These are phyloP conservation scores for Brachionus manjavacas DNA, from an alignment of 1,140 invertebrate species.

Conservation along the genomic window DNA sequence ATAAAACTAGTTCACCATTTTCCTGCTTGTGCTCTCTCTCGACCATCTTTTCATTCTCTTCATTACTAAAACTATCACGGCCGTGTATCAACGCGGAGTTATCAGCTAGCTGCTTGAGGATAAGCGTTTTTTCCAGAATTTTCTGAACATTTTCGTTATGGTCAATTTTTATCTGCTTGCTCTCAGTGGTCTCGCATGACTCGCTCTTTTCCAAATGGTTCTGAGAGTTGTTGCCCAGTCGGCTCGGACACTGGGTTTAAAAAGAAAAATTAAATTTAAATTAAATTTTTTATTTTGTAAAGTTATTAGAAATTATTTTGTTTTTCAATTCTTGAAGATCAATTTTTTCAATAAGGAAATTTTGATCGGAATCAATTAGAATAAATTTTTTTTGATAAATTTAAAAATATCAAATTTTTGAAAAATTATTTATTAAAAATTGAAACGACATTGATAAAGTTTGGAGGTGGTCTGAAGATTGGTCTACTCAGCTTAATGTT, in stretches of 20 bases:
- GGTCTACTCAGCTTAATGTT: too few species aligned
- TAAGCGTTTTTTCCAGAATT: not conserved
- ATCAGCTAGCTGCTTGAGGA: not conserved
- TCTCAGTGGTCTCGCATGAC: not conserved
- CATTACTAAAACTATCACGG: not conserved
- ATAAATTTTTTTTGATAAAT: too few species aligned
- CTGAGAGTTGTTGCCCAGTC: not conserved
- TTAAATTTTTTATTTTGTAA: too few species aligned
- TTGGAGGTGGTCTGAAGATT: too few species aligned
- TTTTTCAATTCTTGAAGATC: too few species aligned
- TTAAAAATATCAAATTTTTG: too few species aligned
- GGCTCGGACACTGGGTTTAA: not conserved
- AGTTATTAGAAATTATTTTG: too few species aligned
- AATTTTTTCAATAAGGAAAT: too few species aligned
- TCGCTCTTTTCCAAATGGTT: not conserved
- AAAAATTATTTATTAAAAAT: too few species aligned
- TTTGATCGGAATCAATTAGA: too few species aligned
- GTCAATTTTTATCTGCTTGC: not conserved
- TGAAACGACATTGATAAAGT: too few species aligned
- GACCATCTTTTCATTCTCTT: slow-evolving; percentile 5
- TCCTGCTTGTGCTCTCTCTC: not conserved
- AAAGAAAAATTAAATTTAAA: too few species aligned
- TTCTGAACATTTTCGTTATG: not conserved
- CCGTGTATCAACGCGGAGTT: not conserved
- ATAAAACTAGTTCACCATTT: not conserved